Conservation (phyloP, 2,888 invertebrate species). For the Coelinius sp. region DNA sequence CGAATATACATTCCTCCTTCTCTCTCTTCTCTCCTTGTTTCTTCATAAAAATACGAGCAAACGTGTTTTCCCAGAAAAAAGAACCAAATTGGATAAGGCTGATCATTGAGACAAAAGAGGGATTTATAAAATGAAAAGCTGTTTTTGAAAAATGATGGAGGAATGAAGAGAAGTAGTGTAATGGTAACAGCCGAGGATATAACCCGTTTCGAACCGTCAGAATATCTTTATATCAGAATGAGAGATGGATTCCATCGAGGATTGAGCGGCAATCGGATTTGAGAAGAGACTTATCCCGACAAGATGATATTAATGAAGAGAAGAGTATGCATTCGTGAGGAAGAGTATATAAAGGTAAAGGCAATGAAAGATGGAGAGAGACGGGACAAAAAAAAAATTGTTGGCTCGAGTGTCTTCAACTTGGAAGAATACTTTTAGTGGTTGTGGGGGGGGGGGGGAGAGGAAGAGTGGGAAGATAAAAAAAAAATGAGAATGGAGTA, state of each 20-base stretch:
- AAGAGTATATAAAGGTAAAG: conserved; percentile 5
- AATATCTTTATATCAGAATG: conserved; percentile 23
- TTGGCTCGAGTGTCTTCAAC: conserved; percentile 14
- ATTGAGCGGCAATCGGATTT: conserved; percentile 35
- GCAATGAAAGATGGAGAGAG: conserved; percentile 17
- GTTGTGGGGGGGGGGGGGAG: background rate
- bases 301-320: conserved; percentile 42
- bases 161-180: conserved; percentile 6
- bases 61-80: background rate
- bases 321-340: conserved; percentile 36
- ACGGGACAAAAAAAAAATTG: conserved; percentile 12
- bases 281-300: conserved; percentile 32
- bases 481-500: conserved; percentile 31
- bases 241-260: conserved; percentile 34
- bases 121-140: background rate
- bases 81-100: background rate
- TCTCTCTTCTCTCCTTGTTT: background rate
- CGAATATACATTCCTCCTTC: conserved; percentile 23
- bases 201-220: conserved; percentile 15
- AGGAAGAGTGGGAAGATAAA: background rate
- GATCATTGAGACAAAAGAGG: background rate
- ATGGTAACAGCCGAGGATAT: conserved; percentile 26
- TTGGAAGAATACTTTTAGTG: background rate
- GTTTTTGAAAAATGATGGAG: conserved; percentile 7
- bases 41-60: background rate